phyloP scores from a whole-genome alignment of 2,797 vertebrate genomes.

The Chelon labrosus region DNA sequence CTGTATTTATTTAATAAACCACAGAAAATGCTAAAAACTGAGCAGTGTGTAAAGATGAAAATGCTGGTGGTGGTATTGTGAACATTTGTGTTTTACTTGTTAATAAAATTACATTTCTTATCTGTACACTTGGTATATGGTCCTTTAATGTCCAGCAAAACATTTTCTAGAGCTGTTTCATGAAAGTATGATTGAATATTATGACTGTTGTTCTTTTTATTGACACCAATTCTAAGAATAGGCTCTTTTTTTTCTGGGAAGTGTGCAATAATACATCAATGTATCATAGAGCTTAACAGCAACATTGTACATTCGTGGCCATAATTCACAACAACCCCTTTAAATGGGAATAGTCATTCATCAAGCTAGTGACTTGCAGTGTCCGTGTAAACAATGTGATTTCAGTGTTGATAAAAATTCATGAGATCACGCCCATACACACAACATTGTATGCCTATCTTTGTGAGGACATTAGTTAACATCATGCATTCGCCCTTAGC shows the following conservation, averaged over 20 bases:
- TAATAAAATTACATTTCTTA: slow-evolving; percentile 26
- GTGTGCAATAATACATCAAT: slow-evolving; percentile 49
- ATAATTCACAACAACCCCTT: slow-evolving; percentile 45
- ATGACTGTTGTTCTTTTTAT: slow-evolving; percentile 42
- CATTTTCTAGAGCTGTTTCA: slow-evolving; percentile 10
- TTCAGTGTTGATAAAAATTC: slow-evolving; percentile 52
- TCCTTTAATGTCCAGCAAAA: slow-evolving; percentile 27
- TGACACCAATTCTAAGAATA: slow-evolving; percentile 61
- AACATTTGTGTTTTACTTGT: slow-evolving; percentile 20
- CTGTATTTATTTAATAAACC: background rate
- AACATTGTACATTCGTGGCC: slow-evolving; percentile 71
- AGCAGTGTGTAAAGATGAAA: background rate
- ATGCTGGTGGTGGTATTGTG: background rate
- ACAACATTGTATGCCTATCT: background rate
- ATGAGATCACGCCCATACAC: slow-evolving; percentile 33
- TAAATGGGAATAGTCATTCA: slow-evolving; percentile 38
- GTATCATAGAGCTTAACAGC: slow-evolving; percentile 46
- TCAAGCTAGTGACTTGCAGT: slow-evolving; percentile 53
- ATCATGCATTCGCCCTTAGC: too few species aligned
- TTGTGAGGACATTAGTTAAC: too few species aligned
- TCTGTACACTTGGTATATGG: background rate
- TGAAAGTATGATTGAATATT: slow-evolving; percentile 41
- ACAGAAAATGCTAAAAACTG: background rate
- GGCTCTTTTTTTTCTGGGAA: slow-evolving; percentile 46
- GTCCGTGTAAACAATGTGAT: slow-evolving; percentile 65